phyloP scores from a whole-genome alignment of 92 coral and sea anemone genomes.

The Nematostella vectensis region DNA sequence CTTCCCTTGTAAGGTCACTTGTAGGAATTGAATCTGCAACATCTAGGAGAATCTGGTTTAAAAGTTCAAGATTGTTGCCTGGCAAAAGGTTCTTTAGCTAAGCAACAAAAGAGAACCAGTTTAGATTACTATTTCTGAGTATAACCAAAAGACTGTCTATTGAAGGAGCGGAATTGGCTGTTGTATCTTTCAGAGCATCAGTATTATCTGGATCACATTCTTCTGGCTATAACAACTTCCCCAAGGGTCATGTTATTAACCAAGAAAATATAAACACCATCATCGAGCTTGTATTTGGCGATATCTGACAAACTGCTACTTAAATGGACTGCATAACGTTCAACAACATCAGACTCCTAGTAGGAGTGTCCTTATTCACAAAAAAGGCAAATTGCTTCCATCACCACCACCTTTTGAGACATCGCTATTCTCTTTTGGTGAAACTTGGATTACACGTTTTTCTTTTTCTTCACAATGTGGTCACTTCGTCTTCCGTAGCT shows the following conservation, averaged over 20 bases:
- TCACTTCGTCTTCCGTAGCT: too few relatives aligned
- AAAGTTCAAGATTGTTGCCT: conserved; percentile 10
- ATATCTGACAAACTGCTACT: conserved; percentile 21
- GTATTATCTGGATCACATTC: conserved; percentile 19
- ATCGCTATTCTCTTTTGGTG: background rate
- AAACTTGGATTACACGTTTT: background rate
- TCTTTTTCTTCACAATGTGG: too few relatives aligned
- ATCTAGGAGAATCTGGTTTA: conserved; percentile 18
- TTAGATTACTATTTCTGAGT: conserved; percentile 12
- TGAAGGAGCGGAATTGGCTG: conserved; percentile 24
- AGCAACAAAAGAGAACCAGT: conserved; percentile 27
- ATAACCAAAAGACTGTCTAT: conserved; percentile 14
- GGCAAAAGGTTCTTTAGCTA: conserved; percentile 12
- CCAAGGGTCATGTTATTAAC: conserved; percentile 14
- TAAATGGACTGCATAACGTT: conserved; percentile 11
- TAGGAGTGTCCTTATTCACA: conserved; percentile 19
- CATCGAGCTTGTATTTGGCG: conserved; percentile 17
- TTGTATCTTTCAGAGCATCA: conserved; percentile 13
- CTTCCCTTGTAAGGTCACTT: conserved; percentile 35
- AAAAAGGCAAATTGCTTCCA: conserved; percentile 12
- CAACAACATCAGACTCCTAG: conserved; percentile 18
- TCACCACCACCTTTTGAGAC: background rate
- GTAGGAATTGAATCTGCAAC: conserved; percentile 17
- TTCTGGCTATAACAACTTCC: conserved; percentile 11
- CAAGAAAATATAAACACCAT: conserved; percentile 14